A percentile compares a stretch with the other conserved stretches of the same genome.
phyloP scores from a whole-genome alignment of 2,113 vertebrate genomes.

The Caranx melampygus region DNA sequence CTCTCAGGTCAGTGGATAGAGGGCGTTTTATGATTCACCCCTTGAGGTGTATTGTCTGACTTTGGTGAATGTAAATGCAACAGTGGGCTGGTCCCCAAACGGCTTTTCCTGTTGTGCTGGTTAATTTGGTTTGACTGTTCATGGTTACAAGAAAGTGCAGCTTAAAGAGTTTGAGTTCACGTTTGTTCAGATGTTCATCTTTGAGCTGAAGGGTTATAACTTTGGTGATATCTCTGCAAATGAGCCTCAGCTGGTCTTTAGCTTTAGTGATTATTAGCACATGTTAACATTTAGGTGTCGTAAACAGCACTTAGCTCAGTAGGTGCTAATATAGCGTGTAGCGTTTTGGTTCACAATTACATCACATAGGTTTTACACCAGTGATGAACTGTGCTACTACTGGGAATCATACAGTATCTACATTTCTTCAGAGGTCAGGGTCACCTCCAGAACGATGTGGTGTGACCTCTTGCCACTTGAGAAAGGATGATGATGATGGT shows the following conservation, averaged over 20 bases:
- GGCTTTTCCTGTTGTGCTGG: neutral
- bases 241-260: neutral
- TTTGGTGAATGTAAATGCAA: neutral
- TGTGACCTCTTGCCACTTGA: constrained; percentile 9
- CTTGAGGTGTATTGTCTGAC: neutral
- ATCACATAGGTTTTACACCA: neutral
- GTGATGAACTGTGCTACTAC: neutral
- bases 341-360: neutral
- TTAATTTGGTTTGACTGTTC: neutral
- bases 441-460: constrained; percentile 1
- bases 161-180: too few relatives aligned
- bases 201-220: neutral
- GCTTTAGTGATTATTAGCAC: neutral
- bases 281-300: neutral
- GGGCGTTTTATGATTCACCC: neutral
- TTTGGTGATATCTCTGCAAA: too few relatives aligned
- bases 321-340: too few relatives aligned
- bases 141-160: too few relatives aligned
- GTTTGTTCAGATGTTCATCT: neutral
- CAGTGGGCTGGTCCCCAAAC: neutral
- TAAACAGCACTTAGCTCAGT: neutral
- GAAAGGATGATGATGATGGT: constrained; percentile 8
- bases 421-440: constrained; percentile 24
- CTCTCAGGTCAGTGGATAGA: neutral
- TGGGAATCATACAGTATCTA: neutral